Conservation (phyloP, 2,113 vertebrate genomes). For the Barnardius zonarius region DNA sequence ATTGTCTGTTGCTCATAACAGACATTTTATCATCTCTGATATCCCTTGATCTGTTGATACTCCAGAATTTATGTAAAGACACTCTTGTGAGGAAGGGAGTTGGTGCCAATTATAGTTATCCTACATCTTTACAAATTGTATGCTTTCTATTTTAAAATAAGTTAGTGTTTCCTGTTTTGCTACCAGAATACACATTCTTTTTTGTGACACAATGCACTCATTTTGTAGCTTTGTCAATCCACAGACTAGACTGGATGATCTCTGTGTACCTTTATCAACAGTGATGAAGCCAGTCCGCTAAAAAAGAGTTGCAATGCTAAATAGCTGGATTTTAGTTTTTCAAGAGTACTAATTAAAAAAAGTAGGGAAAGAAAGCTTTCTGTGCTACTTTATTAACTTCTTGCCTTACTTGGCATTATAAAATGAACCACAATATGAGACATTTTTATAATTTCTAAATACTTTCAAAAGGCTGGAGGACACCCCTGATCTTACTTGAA, state of each 20-base stretch:
- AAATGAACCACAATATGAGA: not conserved
- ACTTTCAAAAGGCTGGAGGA: not conserved
- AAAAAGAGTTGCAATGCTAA: not conserved
- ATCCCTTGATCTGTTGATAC: not conserved
- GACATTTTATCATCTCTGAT: not conserved
- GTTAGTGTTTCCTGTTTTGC: not conserved
- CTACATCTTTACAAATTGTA: not conserved
- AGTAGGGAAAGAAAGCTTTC: rapidly evolving
- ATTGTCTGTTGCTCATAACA: not conserved
- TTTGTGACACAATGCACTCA: not conserved
- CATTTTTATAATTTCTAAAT: not conserved
- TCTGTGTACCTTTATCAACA: not conserved
- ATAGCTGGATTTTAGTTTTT: not conserved
- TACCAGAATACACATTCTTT: not conserved
- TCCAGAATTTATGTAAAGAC: not conserved
- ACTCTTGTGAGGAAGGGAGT: not conserved
- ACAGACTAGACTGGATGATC: not conserved
- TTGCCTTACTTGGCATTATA: not conserved
- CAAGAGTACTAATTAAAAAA: not conserved
- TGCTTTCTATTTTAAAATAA: not conserved
- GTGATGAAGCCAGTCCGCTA: not conserved
- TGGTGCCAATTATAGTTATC: not conserved
- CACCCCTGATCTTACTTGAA: not conserved
- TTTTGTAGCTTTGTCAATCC: not conserved
- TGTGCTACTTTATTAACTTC: not conserved